Percentiles rank a stretch among this genome's conserved stretches.
phyloP scores from a whole-genome alignment of 1,140 invertebrate genomes.

The Manduca sexta region DNA sequence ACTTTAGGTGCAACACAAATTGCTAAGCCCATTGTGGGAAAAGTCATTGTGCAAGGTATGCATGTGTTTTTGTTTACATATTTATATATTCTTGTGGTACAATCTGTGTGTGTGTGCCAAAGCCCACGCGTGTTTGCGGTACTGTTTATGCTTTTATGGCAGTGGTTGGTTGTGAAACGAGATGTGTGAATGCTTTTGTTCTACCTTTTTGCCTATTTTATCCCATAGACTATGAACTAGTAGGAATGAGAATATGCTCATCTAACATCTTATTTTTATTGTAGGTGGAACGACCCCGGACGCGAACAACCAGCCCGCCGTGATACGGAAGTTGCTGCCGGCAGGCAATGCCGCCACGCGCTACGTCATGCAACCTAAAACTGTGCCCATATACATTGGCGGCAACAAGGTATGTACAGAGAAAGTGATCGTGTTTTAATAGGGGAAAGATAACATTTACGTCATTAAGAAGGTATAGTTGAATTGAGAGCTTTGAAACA shows the following conservation, averaged over 20 bases:
- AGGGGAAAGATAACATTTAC: too few species aligned
- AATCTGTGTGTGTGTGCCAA: too few species aligned
- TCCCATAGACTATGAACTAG: too few species aligned
- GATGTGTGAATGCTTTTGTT: too few species aligned
- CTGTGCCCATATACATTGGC: slow-evolving; percentile 37
- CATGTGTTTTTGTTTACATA: not conserved
- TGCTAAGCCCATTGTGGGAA: slow-evolving; percentile 38
- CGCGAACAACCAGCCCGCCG: slow-evolving; percentile 20
- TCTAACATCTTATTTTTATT: not conserved
- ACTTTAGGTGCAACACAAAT: slow-evolving; percentile 14
- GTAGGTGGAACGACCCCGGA: slow-evolving; percentile 25
- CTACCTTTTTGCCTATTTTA: too few species aligned
- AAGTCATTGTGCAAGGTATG: slow-evolving; percentile 47
- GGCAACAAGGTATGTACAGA: slow-evolving; percentile 33
- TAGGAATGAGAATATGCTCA: too few species aligned
- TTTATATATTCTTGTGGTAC: too few species aligned
- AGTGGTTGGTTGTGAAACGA: too few species aligned
- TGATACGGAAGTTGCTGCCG: slow-evolving; percentile 40
- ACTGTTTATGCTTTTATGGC: too few species aligned
- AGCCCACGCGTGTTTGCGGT: too few species aligned
- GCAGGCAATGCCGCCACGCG: slow-evolving; percentile 31
- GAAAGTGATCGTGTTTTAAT: not conserved
- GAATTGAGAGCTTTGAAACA: too few species aligned
- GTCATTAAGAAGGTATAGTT: too few species aligned
- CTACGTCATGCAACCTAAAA: slow-evolving; percentile 47